phyloP scores from a whole-genome alignment of 1,140 invertebrate genomes.

The Pentalonia nigronervosa region DNA sequence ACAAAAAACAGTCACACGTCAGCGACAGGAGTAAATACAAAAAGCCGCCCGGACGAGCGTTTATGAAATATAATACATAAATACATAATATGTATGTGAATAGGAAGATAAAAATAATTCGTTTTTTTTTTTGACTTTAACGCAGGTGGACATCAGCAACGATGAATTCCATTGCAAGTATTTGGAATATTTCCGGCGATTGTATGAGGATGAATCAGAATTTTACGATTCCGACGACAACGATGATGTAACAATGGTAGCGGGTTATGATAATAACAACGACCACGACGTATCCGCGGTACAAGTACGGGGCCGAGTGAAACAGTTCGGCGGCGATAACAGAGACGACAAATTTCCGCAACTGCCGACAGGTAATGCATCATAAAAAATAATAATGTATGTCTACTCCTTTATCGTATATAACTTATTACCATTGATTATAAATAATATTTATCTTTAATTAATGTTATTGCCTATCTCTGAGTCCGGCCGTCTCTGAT shows the following conservation, averaged over 20 bases:
- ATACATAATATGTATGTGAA: background rate
- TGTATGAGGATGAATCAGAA: slow-evolving; percentile 17
- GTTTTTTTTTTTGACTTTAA: background rate
- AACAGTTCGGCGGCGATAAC: background rate
- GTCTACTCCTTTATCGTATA: background rate
- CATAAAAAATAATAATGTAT: slow-evolving; percentile 1
- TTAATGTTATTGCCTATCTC: background rate
- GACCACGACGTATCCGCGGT: slow-evolving; percentile 29
- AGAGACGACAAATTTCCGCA: background rate
- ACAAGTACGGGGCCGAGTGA: slow-evolving; percentile 41
- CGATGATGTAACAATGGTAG: slow-evolving; percentile 10
- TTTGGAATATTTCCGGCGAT: slow-evolving; percentile 52
- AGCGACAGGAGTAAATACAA: background rate
- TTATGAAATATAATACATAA: background rate
- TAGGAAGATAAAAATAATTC: background rate
- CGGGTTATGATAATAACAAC: slow-evolving; percentile 38
- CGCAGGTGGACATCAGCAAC: slow-evolving; percentile 48
- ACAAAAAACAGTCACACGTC: background rate
- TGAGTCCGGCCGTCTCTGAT: background rate
- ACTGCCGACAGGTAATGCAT: background rate
- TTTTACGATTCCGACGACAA: background rate
- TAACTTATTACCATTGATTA: background rate
- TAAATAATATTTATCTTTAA: too few relatives aligned
- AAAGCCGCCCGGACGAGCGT: background rate
- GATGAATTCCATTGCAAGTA: slow-evolving; percentile 53